Percentiles rank a stretch among this genome's conserved stretches.
phyloP scores from a whole-genome alignment of 2,888 invertebrate species.

The Athalia rosae region DNA sequence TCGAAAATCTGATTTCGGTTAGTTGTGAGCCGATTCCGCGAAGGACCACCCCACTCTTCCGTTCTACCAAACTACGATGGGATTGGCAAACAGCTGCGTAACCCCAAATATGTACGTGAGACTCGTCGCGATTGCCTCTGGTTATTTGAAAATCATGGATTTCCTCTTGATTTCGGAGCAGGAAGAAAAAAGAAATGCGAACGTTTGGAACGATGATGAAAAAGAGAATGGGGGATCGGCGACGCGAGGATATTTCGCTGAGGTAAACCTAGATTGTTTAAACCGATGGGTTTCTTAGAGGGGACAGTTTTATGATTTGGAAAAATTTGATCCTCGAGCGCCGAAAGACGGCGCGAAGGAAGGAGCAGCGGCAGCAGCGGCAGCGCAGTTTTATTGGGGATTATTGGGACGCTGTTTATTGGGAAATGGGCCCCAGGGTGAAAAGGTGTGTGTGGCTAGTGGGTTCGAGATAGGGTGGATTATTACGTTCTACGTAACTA shows the following conservation, averaged over 20 bases:
- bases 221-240: neutral
- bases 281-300: conserved; percentile 7
- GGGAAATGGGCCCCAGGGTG: conserved; percentile 36
- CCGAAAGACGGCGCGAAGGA: too few species aligned
- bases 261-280: conserved; percentile 29
- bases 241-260: conserved; percentile 10
- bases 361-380: neutral
- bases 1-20: too few species aligned
- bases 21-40: too few species aligned
- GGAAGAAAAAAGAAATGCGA: neutral
- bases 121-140: neutral
- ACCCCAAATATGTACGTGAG: too few species aligned
- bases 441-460: conserved; percentile 29
- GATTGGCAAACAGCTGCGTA: too few species aligned
- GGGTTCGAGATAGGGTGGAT: conserved; percentile 35
- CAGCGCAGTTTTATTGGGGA: conserved; percentile 29
- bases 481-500: conserved; percentile 30
- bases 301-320: conserved; percentile 45
- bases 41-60: too few species aligned
- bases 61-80: too few species aligned
- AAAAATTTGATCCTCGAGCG: conserved; percentile 19
- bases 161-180: neutral
- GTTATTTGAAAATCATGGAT: neutral
- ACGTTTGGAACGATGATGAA: neutral
- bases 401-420: conserved; percentile 38